A percentile compares a stretch with the other conserved stretches of the same genome.
phyloP scores from a whole-genome alignment of 2,888 invertebrate genomes.

The Alentia gelatinosa region DNA sequence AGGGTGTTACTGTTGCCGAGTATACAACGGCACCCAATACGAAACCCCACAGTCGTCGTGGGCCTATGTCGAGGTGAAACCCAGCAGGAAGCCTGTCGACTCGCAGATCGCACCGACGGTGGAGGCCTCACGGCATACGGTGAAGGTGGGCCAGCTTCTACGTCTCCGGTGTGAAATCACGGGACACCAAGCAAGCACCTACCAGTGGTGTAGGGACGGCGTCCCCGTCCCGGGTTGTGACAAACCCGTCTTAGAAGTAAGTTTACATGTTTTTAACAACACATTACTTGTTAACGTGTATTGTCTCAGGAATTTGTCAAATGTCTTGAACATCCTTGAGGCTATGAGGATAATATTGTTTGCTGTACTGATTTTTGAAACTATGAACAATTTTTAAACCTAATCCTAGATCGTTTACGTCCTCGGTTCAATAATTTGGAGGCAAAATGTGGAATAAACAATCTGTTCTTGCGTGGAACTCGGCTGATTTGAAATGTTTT shows the following conservation, averaged over 20 bases:
- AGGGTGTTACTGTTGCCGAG: background rate
- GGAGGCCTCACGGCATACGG: background rate
- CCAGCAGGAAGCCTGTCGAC: background rate
- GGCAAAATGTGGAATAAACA: too few species aligned
- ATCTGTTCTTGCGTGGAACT: too few species aligned
- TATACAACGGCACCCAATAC: background rate
- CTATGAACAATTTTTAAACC: background rate
- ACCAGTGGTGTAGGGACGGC: slow-evolving; percentile 74
- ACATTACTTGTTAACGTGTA: background rate
- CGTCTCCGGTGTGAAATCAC: slow-evolving; percentile 69
- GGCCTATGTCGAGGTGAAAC: background rate
- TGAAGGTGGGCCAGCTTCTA: slow-evolving; percentile 11
- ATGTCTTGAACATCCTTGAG: background rate
- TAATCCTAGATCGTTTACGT: background rate
- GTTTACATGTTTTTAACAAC: background rate
- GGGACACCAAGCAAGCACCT: slow-evolving; percentile 65
- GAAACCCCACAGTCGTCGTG: background rate
- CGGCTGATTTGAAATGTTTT: too few species aligned
- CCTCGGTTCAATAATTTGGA: too few species aligned
- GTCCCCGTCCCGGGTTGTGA: slow-evolving; percentile 19
- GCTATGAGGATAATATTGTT: background rate
- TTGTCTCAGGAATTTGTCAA: background rate
- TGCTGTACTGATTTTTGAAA: background rate
- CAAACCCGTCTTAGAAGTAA: background rate
- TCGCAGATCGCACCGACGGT: background rate